Evolutionary conservation across 2,888 invertebrate genomes (phyloP).

Genomic region (Eupithecia insigniata): DNA sequence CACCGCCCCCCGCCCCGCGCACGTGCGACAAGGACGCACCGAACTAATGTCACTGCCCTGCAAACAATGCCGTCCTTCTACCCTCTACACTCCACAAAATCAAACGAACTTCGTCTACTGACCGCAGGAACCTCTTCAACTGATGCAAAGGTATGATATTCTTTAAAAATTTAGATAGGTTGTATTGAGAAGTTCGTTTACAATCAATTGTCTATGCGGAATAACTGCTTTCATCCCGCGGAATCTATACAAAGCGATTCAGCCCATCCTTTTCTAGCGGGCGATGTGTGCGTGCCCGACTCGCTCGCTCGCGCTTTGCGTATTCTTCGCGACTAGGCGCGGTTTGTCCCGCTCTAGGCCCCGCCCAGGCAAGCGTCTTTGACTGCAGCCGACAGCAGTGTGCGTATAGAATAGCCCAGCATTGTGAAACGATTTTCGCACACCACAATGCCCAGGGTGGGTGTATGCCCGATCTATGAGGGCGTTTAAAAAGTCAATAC

Average conservation of each 20-base stretch:
- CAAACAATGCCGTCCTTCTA: conserved; percentile 79
- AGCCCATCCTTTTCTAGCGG: conserved; percentile 80
- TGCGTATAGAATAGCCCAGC: conserved; percentile 72
- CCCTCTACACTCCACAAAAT: conserved; percentile 54
- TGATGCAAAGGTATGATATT: conserved; percentile 26
- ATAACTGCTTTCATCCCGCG: conserved; percentile 76
- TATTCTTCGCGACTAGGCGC: conserved; percentile 65
- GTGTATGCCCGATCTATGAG: conserved; percentile 77
- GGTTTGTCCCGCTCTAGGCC: conserved; percentile 76
- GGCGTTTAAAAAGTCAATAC: conserved; percentile 84
- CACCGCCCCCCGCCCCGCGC: conserved; percentile 75
- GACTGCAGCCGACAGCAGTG: conserved; percentile 65
- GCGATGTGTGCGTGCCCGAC: conserved; percentile 72
- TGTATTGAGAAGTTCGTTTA: conserved; percentile 63
- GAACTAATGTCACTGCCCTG: conserved; percentile 83
- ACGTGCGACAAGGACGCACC: conserved; percentile 82
- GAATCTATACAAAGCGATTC: conserved; percentile 81
- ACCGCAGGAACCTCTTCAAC: conserved; percentile 33
- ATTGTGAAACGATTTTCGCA: conserved; percentile 78
- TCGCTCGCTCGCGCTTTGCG: conserved; percentile 66
- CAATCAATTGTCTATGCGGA: conserved; percentile 81
- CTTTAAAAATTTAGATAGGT: conserved; percentile 49
- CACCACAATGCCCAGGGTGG: conserved; percentile 81
- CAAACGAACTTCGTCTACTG: conserved; percentile 57
- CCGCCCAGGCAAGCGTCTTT: conserved; percentile 77